phyloP scores from a whole-genome alignment of 2,888 invertebrate genomes.

The Erpobdella octoculata region DNA sequence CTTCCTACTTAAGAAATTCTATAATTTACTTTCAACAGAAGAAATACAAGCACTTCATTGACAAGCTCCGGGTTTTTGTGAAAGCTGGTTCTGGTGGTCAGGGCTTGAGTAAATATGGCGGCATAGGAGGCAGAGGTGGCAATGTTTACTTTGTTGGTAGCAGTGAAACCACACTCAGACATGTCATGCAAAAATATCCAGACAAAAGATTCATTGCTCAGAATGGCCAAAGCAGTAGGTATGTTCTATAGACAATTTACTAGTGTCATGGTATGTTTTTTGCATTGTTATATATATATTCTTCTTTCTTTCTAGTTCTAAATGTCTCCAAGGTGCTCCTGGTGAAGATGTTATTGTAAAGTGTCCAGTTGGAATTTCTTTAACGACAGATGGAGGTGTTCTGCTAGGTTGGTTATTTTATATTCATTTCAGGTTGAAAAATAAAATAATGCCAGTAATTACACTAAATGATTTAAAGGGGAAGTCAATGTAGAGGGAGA shows the following conservation, averaged over 20 bases:
- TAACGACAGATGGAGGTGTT: conserved; percentile 63
- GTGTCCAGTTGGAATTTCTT: conserved; percentile 73
- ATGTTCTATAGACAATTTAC: conserved; percentile 31
- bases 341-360: conserved; percentile 66
- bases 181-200: conserved; percentile 54
- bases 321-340: conserved; percentile 58
- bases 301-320: conserved; percentile 42
- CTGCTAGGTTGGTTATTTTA: conserved; percentile 56
- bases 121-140: conserved; percentile 81
- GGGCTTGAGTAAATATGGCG: conserved; percentile 73
- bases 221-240: conserved; percentile 68
- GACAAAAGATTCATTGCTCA: conserved; percentile 62
- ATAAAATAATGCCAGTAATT: too few species aligned
- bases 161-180: conserved; percentile 45
- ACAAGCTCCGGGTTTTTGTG: conserved; percentile 70
- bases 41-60: conserved; percentile 59
- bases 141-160: conserved; percentile 62
- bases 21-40: neutral
- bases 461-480: conserved; percentile 36
- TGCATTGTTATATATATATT: neutral
- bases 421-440: neutral
- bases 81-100: conserved; percentile 75
- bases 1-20: too few species aligned
- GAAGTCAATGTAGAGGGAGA: conserved; percentile 45
- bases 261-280: neutral